Evolutionary conservation across 2,888 invertebrate species (phyloP).

Genomic region (Acanthosepion lycidas): DNA sequence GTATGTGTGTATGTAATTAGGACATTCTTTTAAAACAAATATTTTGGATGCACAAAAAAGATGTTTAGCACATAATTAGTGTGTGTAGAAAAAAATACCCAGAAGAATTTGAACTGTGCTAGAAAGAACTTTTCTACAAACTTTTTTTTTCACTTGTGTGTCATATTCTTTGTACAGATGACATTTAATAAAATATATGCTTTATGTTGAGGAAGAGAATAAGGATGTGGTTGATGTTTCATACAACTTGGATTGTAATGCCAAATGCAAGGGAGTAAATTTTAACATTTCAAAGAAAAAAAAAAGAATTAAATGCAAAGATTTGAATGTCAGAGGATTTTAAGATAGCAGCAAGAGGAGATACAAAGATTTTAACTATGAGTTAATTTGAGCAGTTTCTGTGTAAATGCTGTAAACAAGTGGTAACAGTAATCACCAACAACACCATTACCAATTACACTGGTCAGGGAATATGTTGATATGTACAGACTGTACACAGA

Average conservation of each 20-base stretch:
- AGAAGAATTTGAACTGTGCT: background rate
- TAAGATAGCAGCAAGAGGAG: background rate
- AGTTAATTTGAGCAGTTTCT: background rate
- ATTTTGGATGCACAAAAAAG: conserved; percentile 7
- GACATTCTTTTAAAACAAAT: background rate
- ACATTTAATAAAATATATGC: conserved; percentile 33
- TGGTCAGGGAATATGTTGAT: conserved; percentile 42
- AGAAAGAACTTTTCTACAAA: background rate
- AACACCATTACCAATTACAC: conserved; percentile 6
- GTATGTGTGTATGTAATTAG: background rate
- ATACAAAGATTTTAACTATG: background rate
- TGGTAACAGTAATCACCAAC: background rate
- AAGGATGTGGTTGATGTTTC: conserved; percentile 33
- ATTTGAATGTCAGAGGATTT: background rate
- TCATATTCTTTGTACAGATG: conserved; percentile 8
- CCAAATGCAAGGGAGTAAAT: background rate
- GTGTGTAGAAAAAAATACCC: background rate
- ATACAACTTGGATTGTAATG: background rate
- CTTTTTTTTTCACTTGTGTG: background rate
- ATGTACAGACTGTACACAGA: conserved; percentile 47
- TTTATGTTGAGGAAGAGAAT: conserved; percentile 33
- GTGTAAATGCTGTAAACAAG: background rate
- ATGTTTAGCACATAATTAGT: background rate
- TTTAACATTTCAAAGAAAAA: background rate
- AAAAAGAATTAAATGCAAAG: background rate